phyloP scores from a whole-genome alignment of 2,888 invertebrate species.

The Strigamia transsilvanica region DNA sequence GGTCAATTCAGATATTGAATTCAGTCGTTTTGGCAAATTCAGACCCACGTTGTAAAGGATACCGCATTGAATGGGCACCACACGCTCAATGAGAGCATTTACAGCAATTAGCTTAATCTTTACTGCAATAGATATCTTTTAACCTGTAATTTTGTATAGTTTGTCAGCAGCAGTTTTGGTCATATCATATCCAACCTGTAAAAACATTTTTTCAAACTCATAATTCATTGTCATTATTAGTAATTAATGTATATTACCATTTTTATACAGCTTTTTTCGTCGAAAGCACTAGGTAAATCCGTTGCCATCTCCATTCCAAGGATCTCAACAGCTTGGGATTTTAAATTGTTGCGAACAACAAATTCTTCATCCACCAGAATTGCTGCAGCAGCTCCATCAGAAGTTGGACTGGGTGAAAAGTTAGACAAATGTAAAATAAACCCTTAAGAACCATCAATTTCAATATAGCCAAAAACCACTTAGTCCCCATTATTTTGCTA shows the following conservation, averaged over 20 bases:
- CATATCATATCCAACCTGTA: conserved; percentile 89
- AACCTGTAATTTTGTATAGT: conserved; percentile 76
- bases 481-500: no score
- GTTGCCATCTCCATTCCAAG: conserved; percentile 97
- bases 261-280: conserved; percentile 81
- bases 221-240: background rate
- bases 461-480: no score
- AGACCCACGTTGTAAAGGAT: no score
- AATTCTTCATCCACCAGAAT: conserved; percentile 91
- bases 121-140: background rate
- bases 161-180: conserved; percentile 81
- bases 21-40: no score
- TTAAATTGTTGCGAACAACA: conserved; percentile 81
- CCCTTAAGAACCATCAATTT: no score
- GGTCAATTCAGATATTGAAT: no score
- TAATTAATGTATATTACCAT: conserved; percentile 66
- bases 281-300: conserved; percentile 85
- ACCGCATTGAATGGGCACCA: no score
- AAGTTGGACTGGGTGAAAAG: conserved; percentile 75
- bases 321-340: conserved; percentile 91
- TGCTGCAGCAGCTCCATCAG: conserved; percentile 96
- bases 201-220: conserved; percentile 53
- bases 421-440: background rate
- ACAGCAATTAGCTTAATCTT: no score
- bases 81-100: no score